Percentiles rank a stretch among this genome's conserved stretches.
Conservation (phyloP, 2,113 vertebrate genomes). For the Misgurnus mizolepis region DNA sequence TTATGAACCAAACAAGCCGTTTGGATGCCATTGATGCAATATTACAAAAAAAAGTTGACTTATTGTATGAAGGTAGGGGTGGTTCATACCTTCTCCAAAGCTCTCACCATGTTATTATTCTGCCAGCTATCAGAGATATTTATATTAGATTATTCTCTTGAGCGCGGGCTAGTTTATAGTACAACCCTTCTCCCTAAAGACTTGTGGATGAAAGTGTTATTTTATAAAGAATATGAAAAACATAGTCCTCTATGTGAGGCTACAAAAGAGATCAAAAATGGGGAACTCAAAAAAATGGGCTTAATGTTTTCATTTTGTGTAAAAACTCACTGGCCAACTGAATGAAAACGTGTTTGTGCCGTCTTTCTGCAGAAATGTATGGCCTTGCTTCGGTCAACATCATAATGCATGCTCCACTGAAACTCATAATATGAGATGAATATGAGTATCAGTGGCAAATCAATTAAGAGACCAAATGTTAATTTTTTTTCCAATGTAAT, state of each 20-base stretch:
- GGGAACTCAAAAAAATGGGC: neutral
- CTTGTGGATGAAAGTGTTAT: neutral
- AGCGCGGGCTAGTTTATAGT: neutral
- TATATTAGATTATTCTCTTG: conserved; percentile 20
- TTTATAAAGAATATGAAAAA: too few species aligned
- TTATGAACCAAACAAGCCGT: too few species aligned
- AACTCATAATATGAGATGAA: too few species aligned
- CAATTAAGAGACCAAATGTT: conserved; percentile 21
- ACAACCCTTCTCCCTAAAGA: conserved; percentile 14
- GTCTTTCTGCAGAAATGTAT: too few species aligned
- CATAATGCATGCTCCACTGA: neutral
- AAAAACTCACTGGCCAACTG: too few species aligned
- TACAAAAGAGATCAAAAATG: neutral
- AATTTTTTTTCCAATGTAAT: neutral
- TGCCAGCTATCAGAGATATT: neutral
- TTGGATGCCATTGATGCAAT: too few species aligned
- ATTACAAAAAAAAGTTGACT: too few species aligned
- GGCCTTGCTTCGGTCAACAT: neutral
- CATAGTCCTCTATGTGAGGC: too few species aligned
- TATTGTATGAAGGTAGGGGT: too few species aligned
- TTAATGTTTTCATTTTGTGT: neutral
- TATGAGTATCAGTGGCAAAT: conserved; percentile 13
- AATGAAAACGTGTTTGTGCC: too few species aligned
- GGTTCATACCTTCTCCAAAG: neutral
- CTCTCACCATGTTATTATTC: neutral